These are phyloP conservation scores for Crypturellus undulatus DNA, from an alignment of 2,113 vertebrate genomes.

Conservation along the genomic window DNA sequence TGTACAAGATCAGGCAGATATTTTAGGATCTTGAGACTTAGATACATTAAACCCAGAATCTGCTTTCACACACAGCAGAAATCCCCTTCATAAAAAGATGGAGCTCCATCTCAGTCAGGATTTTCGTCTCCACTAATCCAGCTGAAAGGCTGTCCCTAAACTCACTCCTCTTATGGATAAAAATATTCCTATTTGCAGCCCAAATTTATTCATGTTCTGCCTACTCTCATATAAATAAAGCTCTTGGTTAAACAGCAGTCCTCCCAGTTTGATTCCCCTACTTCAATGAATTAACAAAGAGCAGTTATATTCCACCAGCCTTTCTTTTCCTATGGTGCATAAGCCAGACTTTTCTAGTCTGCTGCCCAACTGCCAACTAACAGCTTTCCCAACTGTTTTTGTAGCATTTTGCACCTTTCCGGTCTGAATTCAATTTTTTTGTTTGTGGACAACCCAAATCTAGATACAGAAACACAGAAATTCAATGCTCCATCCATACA, in stretches of 20 bases:
- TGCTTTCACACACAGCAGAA: neutral
- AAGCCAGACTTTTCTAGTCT: neutral
- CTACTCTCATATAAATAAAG: neutral
- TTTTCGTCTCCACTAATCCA: neutral
- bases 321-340: neutral
- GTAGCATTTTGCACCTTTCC: slow-evolving; percentile 11
- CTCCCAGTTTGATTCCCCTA: neutral
- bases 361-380: neutral
- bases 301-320: neutral
- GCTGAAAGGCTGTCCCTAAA: neutral
- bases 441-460: neutral
- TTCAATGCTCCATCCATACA: neutral
- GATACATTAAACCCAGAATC: neutral
- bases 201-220: neutral
- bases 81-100: neutral
- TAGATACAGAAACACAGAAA: slow-evolving; percentile 24
- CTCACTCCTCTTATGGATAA: neutral
- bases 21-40: neutral
- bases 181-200: neutral
- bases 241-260: neutral
- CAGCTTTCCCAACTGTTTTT: neutral
- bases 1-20: neutral
- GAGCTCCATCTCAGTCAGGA: neutral
- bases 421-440: slow-evolving; percentile 27
- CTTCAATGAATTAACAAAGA: neutral